Percentiles rank a stretch among this genome's conserved stretches.
Conservation (phyloP, 2,888 invertebrate genomes). For the Matsumyia berberina region DNA sequence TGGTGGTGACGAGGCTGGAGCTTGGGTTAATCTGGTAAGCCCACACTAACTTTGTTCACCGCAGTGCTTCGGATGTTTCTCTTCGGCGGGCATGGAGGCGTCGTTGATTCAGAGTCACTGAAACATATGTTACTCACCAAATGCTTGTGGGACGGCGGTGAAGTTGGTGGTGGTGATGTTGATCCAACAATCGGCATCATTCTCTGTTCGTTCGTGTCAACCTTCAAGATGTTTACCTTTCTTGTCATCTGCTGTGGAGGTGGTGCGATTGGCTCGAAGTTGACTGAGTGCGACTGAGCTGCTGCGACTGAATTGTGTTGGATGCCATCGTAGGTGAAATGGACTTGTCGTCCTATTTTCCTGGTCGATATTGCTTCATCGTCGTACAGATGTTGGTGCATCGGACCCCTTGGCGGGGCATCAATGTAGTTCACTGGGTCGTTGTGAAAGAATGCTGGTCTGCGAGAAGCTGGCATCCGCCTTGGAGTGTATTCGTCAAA, state of each 20-base stretch:
- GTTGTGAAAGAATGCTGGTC: conserved; percentile 14
- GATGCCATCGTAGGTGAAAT: conserved; percentile 51
- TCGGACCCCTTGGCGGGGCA: conserved; percentile 6
- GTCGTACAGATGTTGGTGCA: conserved; percentile 2
- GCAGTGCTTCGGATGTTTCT: conserved; percentile 81
- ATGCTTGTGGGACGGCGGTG: conserved; percentile 79
- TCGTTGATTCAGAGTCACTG: conserved; percentile 80
- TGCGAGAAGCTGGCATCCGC: conserved; percentile 4
- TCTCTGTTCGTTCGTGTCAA: conserved; percentile 62
- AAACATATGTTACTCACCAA: conserved; percentile 83
- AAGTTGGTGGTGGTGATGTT: conserved; percentile 13
- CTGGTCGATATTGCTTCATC: conserved; percentile 9
- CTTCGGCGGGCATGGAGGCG: conserved; percentile 68
- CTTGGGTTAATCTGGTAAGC: conserved; percentile 81
- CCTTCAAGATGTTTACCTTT: conserved; percentile 54
- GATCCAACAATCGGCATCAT: conserved; percentile 22
- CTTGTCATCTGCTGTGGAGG: conserved; percentile 22
- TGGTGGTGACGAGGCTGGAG: neutral
- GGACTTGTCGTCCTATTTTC: conserved; percentile 57
- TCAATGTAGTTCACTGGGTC: conserved; percentile 45
- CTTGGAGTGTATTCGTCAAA: conserved; percentile 53
- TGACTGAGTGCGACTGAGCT: conserved; percentile 3
- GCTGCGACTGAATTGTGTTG: conserved; percentile 10
- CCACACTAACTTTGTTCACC: conserved; percentile 82
- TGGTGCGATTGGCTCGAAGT: conserved; percentile 6